These are phyloP conservation scores for Sarcophaga rosellei DNA, from an alignment of 2,888 invertebrate genomes.

Conservation along the genomic window DNA sequence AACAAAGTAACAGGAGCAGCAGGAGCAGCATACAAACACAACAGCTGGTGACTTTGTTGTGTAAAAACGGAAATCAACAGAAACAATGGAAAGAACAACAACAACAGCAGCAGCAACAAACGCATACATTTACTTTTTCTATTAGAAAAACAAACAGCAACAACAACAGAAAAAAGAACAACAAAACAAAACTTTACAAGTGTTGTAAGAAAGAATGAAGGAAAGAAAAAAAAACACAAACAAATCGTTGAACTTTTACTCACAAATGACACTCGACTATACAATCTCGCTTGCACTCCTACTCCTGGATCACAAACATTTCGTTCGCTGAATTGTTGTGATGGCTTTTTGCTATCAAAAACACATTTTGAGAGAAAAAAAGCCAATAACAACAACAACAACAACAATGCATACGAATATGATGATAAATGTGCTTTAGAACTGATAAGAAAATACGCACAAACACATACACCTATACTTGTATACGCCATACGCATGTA, in stretches of 20 bases:
- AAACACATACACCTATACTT: no score
- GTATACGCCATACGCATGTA: no score
- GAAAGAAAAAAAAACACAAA: conserved; percentile 26
- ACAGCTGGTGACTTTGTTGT: no score
- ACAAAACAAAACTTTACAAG: conserved; percentile 20
- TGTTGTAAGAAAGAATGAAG: neutral
- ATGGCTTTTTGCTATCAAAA: neutral
- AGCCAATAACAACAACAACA: no score
- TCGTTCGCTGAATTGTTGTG: neutral
- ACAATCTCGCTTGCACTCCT: neutral
- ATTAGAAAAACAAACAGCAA: neutral
- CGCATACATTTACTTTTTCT: neutral
- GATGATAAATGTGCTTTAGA: no score
- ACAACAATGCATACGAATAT: no score
- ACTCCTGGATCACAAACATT: neutral
- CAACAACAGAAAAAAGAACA: neutral
- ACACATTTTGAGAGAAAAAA: neutral
- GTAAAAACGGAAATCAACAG: neutral
- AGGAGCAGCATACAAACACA: neutral
- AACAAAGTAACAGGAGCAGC: neutral
- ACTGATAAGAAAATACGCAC: no score
- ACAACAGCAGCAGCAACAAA: neutral
- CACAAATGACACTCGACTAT: conserved; percentile 50
- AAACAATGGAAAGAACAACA: neutral
- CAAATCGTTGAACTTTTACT: conserved; percentile 66